Percentiles rank a stretch among this genome's conserved stretches.
Evolutionary conservation across 2,113 vertebrate genomes (phyloP).

Genomic region (Tragelaphus imberbis): DNA sequence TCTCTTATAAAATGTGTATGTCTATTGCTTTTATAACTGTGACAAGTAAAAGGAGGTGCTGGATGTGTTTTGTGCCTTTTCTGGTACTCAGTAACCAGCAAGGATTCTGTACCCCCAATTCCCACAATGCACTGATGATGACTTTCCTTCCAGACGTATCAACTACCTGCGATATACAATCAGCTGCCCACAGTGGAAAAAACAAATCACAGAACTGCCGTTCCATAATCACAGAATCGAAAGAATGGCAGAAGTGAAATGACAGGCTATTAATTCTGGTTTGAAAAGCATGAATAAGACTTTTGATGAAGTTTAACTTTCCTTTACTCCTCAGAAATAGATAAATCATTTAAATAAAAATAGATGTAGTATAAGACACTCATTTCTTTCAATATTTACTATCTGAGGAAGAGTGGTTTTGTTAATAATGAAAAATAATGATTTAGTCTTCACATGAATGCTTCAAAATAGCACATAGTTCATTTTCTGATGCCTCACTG

Average conservation of each 20-base stretch:
- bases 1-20: conserved; percentile 55
- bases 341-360: conserved; percentile 78
- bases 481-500: conserved; percentile 38
- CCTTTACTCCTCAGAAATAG: conserved; percentile 70
- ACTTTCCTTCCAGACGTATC: conserved; percentile 65
- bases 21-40: conserved; percentile 60
- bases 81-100: conserved; percentile 60
- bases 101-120: conserved; percentile 45
- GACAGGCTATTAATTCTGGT: conserved; percentile 78
- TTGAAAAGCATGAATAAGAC: conserved; percentile 74
- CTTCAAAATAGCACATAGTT: conserved; percentile 2
- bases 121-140: conserved; percentile 56
- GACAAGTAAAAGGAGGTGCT: conserved; percentile 43
- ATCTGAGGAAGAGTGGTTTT: conserved; percentile 49
- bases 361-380: conserved; percentile 58
- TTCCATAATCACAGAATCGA: conserved; percentile 70
- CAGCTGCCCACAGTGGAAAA: conserved; percentile 61
- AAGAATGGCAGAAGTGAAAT: conserved; percentile 73
- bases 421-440: conserved; percentile 68
- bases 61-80: conserved; percentile 46
- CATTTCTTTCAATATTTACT: conserved; percentile 70
- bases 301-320: conserved; percentile 79
- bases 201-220: conserved; percentile 74
- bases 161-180: conserved; percentile 61
- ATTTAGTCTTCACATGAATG: conserved; percentile 39